Percentiles rank a stretch among this genome's conserved stretches.
These are phyloP conservation scores for Yoshiicerus persimilis DNA, from an alignment of 1,140 invertebrate species.

Conservation along the genomic window DNA sequence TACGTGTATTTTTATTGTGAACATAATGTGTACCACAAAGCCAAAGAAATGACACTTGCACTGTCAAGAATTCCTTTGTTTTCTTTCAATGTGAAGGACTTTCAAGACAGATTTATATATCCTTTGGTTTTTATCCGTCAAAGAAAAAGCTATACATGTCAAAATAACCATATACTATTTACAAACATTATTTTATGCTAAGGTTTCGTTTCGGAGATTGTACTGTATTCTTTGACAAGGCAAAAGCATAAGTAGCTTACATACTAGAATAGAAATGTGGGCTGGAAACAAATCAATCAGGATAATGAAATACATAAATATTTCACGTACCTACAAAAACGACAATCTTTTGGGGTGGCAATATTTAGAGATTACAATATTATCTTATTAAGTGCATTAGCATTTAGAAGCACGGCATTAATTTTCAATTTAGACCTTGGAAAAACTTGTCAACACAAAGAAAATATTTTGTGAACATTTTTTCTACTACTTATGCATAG, in stretches of 20 bases:
- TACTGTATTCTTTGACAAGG: not conserved
- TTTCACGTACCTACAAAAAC: too few relatives aligned
- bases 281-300: not conserved
- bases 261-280: not conserved
- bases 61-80: not conserved
- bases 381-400: too few relatives aligned
- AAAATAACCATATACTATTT: not conserved
- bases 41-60: not conserved
- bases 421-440: not conserved
- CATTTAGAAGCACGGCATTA: too few relatives aligned
- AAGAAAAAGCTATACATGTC: not conserved
- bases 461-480: too few relatives aligned
- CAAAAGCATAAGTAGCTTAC: too few relatives aligned
- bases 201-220: not conserved
- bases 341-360: too few relatives aligned
- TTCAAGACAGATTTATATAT: not conserved
- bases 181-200: too few relatives aligned
- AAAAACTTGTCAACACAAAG: not conserved
- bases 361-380: too few relatives aligned
- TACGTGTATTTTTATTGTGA: not conserved
- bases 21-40: not conserved
- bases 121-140: not conserved
- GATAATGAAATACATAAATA: too few relatives aligned
- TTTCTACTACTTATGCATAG: too few relatives aligned
- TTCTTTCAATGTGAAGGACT: constrained; percentile 12